Evolutionary conservation across 2,113 vertebrate genomes (phyloP), one percentile per base, ranked within the genome.

Genomic region (Vimba vimba): DNA sequence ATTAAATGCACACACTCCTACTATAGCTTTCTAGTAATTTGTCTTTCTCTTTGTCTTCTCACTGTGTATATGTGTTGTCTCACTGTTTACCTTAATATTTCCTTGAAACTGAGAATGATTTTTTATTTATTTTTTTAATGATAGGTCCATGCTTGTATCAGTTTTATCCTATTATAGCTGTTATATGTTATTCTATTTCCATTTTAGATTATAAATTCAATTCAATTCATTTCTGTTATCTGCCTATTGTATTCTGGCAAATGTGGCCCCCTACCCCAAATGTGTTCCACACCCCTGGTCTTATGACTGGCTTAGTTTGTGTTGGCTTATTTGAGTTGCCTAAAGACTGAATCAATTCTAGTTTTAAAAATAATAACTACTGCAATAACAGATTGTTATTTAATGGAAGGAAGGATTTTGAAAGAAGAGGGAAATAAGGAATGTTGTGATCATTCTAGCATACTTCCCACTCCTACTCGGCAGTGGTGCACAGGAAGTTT

Each of bases 401-500:
- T 52, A 52, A 68, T 82, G 62, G 10, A 69, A 50, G 25, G 12
- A 60, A 79, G 6, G 11, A 79, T 39, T 60, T 13, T 39, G 21
- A 68, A 33, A 19, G 6, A n/a, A 45, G 6, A 39, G 21, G 2
- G 23, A 36, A 36, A 68, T 47, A 62, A 68, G 19, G 25, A 68
- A 82, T 23, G 62, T 36, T 64, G 59, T 27, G 62, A 52, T 50
- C 1, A 68, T 81, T 81, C 79, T 47, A 68, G 43, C 17, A 12
- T 50, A 68, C 36, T 47, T 64, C 10, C 60, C 59, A 64, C 15
- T 4, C 2, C 17, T 23, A 30, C 60, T 68, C 43, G 43, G 62
- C 43, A 66, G 27, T 23, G 27, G 45, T 50, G 25, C 79, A 52
- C n/a, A 33, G 62, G 25, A 82, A 52, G 62, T 82, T 27, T 81